These are phyloP conservation scores for Latrodectus hesperus DNA, from an alignment of 2,888 invertebrate genomes.

Conservation along the genomic window DNA sequence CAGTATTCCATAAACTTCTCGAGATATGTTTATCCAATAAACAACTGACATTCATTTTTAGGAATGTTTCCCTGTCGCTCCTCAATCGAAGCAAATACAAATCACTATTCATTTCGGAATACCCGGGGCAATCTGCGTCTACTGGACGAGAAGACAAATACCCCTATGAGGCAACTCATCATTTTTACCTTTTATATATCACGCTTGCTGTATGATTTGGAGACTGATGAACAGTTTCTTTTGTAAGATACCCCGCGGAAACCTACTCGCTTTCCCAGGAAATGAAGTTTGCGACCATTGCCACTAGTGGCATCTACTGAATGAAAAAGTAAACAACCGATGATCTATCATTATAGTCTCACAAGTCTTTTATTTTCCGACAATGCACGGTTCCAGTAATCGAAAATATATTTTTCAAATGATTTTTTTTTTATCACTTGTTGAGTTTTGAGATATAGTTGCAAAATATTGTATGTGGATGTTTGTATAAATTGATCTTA, in stretches of 20 bases:
- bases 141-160: neutral
- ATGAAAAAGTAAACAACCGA: conserved; percentile 35
- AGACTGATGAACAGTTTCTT: conserved; percentile 24
- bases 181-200: conserved; percentile 17
- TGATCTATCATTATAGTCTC: neutral
- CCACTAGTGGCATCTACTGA: conserved; percentile 41
- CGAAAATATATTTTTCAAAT: too few species aligned
- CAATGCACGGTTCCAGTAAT: too few species aligned
- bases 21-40: too few species aligned
- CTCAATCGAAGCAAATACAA: too few species aligned
- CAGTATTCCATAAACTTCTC: too few species aligned
- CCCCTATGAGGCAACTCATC: conserved; percentile 20
- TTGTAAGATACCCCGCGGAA: conserved; percentile 13
- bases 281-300: conserved; percentile 33
- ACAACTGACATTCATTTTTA: too few species aligned
- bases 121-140: neutral
- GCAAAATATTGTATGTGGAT: too few species aligned
- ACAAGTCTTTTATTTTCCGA: too few species aligned
- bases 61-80: too few species aligned
- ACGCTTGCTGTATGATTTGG: conserved; percentile 4
- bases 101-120: neutral
- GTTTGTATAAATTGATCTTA: too few species aligned
- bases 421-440: too few species aligned
- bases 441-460: too few species aligned
- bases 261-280: conserved; percentile 21